Evolutionary conservation across 2,888 invertebrate species (phyloP), one percentile per base, ranked within the genome.

Genomic region (Drosophila austrosaltans): DNA sequence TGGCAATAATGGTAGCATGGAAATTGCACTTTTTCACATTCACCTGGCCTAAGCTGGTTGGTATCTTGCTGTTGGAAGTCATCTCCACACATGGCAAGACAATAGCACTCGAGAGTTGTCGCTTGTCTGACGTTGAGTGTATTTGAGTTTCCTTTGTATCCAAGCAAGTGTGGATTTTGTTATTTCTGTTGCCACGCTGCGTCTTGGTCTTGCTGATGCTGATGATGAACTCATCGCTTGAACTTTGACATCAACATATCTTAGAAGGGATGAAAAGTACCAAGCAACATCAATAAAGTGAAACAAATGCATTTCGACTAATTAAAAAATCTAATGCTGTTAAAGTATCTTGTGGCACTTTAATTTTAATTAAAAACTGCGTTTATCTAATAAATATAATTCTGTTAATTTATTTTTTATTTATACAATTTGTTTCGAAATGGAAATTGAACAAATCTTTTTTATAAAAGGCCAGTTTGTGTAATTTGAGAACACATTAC

Each of bases 191-290:
- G 77, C 82, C 79, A 73, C 82, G 72, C 73, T 63, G 44, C 48
- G 48, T 10, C 48, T 48, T 62, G 70, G 73, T 76, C 79, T 73
- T 30, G 3, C 28, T 2, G 28, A 30, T 85, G 85, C 84, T 57
- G 39, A 57, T 22, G 80, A 79, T 83, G 83, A 83, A 85, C 88
- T 87, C 83, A 83, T 78, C 78, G 82, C 75, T 87, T 83, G 83
- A 83, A 83, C 83, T 83, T 82, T 83, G 86, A 79, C 86, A 76
- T 77, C 70, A 60, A 53, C 67, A 28, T 48, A 66, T 48, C 25
- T 25, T 4, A 25, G 22, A 48, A 10, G 10, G 10, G 57, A 6
- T 4, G 39, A 10, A 5, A n/a, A 10, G 25, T 8, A 39, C n/a
- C 20, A 16, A 16, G 25, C 42, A 53, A 72, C 63, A 72, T 72